Percentiles rank a stretch among this genome's conserved stretches.
phyloP scores from a whole-genome alignment of 2,113 vertebrate species.

The Cygnus atratus region DNA sequence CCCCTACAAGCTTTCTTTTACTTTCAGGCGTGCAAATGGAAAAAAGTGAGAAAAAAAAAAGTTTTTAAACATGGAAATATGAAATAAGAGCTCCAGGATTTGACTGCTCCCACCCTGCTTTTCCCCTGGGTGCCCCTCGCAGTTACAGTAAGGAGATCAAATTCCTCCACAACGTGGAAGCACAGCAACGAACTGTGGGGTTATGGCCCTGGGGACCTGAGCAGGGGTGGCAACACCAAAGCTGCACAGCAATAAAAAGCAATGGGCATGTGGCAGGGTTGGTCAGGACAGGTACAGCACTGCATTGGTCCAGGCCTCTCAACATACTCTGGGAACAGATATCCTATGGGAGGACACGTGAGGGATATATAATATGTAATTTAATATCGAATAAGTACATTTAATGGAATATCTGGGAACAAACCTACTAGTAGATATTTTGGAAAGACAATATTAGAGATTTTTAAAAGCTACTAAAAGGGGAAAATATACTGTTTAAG shows the following conservation, averaged over 20 bases:
- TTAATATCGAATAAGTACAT: fast-evolving
- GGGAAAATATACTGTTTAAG: not conserved
- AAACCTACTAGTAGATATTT: not conserved
- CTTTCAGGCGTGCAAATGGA: not conserved
- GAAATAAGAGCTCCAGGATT: not conserved
- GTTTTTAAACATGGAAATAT: not conserved
- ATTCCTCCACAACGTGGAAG: fast-evolving
- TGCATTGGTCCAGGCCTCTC: not conserved
- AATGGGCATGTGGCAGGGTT: fast-evolving
- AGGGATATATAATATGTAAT: fast-evolving
- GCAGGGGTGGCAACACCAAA: not conserved
- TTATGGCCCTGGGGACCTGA: not conserved
- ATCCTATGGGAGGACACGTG: not conserved
- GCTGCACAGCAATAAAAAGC: fast-evolving
- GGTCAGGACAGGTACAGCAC: not conserved
- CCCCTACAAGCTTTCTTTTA: not conserved
- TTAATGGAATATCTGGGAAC: not conserved
- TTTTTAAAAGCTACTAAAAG: not conserved
- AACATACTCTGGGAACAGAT: fast-evolving
- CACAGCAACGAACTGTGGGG: fast-evolving
- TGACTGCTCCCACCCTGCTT: not conserved
- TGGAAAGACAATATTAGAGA: not conserved
- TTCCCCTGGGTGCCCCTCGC: not conserved
- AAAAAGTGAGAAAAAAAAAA: not conserved
- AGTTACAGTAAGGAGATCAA: not conserved